phyloP scores from a whole-genome alignment of 2,888 invertebrate genomes.

The Tiphia femorata region DNA sequence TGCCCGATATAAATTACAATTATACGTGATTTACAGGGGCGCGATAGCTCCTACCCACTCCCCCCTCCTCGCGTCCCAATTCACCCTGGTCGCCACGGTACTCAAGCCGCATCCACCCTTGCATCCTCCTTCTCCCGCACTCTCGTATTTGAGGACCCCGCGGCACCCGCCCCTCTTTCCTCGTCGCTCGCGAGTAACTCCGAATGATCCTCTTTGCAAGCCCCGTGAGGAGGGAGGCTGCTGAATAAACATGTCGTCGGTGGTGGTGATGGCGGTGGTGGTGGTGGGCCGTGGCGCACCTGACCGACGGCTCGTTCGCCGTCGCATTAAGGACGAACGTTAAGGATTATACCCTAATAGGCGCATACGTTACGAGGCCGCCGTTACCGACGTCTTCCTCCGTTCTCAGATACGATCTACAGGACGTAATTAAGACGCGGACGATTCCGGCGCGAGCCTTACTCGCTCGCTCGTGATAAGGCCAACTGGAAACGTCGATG shows the following conservation, averaged over 20 bases:
- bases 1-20: conserved; percentile 53
- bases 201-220: conserved; percentile 27
- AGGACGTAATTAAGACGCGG: no score
- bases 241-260: conserved; percentile 43
- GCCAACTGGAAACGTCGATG: no score
- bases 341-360: no score
- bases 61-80: conserved; percentile 1
- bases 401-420: no score
- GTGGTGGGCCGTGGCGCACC: no score
- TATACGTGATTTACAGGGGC: conserved; percentile 50
- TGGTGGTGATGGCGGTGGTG: background rate
- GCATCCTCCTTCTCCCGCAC: background rate
- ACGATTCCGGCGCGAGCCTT: no score
- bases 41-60: conserved; percentile 32
- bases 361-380: no score
- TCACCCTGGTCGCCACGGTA: conserved; percentile 1
- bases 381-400: no score
- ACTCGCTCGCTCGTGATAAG: no score
- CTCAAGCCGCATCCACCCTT: no score
- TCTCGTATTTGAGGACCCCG: conserved; percentile 6
- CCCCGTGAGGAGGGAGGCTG: conserved; percentile 10
- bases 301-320: no score
- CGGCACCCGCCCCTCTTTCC: background rate
- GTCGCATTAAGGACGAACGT: no score
- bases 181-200: background rate